Evolutionary conservation across 1,140 invertebrate species (phyloP), one percentile per base, ranked within the genome.

Genomic region (Penaeus vannamei): DNA sequence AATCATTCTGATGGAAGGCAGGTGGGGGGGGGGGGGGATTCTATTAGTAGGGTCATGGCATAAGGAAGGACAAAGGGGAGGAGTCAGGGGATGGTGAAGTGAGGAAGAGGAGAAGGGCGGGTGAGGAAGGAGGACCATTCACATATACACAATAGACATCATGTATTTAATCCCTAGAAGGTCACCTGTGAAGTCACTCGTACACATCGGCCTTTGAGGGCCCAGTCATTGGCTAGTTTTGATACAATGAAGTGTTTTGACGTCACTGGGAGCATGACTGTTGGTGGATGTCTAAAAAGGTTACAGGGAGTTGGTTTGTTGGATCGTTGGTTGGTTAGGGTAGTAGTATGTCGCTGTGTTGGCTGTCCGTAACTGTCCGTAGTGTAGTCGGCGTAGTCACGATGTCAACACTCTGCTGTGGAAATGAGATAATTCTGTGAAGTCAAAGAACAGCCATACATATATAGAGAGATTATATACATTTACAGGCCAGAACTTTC

Each of bases 311-410:
- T 79, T 84, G 69, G 83, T 89, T 89, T 72, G 76, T 79, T 89
- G 69, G 69, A 85, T 79, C 59, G 82, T 89, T 83, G 87, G 83
- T 62, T 89, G 85, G 82, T 89, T 84, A 89, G 87, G 86, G 87
- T 89, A 89, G 87, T 89, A 69, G 84, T 77, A 89, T 82, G 87
- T 89, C 87, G 87, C 69, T 84, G 82, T 89, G 81, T 89, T 89
- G 87, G 87, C 83, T 89, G 87, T 89, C 87, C 87, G 87, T 89
- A 89, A 89, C 87, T 89, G 87, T 89, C 87, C 87, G 87, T 89
- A 77, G 87, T 89, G 83, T 84, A 61, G 87, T 84, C 82, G 82
- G 72, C 87, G 87, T 62, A 83, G 87, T 89, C 87, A 89, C 87
- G 82, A 80, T 84, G 87, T 89, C 87, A 89, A 89, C 87, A 89